A percentile compares a stretch with the other conserved stretches of the same genome.
These are phyloP conservation scores for Siniperca obscura DNA, from an alignment of 2,797 vertebrate species.

Conservation along the genomic window DNA sequence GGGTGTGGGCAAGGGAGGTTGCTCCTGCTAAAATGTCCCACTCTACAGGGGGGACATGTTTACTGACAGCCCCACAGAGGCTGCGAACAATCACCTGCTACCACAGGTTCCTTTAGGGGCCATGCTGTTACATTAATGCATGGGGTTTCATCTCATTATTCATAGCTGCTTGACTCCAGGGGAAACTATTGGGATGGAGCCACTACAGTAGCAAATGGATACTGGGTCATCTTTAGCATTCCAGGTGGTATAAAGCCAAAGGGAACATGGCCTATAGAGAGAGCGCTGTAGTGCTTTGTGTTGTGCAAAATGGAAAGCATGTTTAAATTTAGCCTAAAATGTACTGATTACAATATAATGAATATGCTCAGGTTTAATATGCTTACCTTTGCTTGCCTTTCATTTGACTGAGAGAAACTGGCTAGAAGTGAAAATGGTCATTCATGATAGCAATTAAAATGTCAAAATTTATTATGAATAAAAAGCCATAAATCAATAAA, in stretches of 20 bases:
- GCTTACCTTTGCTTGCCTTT: constrained; percentile 26
- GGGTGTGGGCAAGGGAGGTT: constrained; percentile 61
- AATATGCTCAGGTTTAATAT: constrained; percentile 55
- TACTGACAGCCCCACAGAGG: constrained; percentile 84
- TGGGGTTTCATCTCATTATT: constrained; percentile 83
- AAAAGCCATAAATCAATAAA: constrained; percentile 45
- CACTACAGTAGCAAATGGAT: constrained; percentile 73
- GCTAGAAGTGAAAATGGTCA: not conserved
- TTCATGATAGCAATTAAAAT: constrained; percentile 28
- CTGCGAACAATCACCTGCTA: constrained; percentile 84
- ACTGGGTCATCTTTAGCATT: constrained; percentile 79
- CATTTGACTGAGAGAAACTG: constrained; percentile 9
- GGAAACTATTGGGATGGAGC: constrained; percentile 72
- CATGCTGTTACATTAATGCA: constrained; percentile 84
- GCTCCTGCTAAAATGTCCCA: constrained; percentile 73
- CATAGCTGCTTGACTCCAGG: constrained; percentile 79
- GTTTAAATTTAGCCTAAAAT: constrained; percentile 69
- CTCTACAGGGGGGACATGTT: constrained; percentile 83
- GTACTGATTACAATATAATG: constrained; percentile 54
- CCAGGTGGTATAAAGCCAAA: constrained; percentile 78
- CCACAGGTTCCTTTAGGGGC: constrained; percentile 77
- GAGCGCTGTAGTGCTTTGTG: constrained; percentile 52
- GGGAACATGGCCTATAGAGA: constrained; percentile 68
- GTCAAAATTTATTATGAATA: constrained; percentile 20
- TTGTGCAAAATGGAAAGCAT: constrained; percentile 58